Conservation (phyloP, 2,797 vertebrate genomes). For the Apogon talboti region DNA sequence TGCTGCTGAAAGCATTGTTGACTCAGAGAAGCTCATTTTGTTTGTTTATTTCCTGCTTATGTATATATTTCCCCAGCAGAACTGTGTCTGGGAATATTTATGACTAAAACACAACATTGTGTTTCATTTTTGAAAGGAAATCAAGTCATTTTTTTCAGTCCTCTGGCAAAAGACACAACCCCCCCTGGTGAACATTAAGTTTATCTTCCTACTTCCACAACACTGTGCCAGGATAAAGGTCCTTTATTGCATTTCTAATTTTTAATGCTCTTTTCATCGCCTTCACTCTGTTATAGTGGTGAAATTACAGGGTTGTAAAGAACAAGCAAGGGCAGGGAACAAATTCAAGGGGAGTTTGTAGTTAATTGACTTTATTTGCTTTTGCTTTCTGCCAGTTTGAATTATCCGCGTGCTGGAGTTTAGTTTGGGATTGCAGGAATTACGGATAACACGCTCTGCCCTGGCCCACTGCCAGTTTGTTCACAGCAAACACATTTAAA, state of each 20-base stretch:
- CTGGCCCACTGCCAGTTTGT: conserved; percentile 87
- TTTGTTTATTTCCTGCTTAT: conserved; percentile 44
- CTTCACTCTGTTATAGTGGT: conserved; percentile 18
- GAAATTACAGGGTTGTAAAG: conserved; percentile 57
- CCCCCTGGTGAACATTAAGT: conserved; percentile 39
- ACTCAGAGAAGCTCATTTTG: conserved; percentile 60
- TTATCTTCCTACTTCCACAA: conserved; percentile 55
- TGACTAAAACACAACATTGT: conserved; percentile 49
- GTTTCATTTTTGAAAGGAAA: conserved; percentile 60
- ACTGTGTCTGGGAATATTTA: conserved; percentile 58
- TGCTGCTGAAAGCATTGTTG: conserved; percentile 65
- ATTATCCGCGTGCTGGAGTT: conserved; percentile 88
- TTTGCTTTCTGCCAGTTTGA: conserved; percentile 83
- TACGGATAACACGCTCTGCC: conserved; percentile 86
- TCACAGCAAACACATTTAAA: conserved; percentile 92
- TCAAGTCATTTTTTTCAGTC: conserved; percentile 33
- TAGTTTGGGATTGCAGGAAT: conserved; percentile 88
- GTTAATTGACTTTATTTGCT: conserved; percentile 93
- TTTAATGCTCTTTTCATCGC: conserved; percentile 42
- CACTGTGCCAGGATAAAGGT: conserved; percentile 27
- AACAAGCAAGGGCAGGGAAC: conserved; percentile 78
- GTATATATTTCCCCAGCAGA: conserved; percentile 58
- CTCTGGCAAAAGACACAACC: conserved; percentile 37
- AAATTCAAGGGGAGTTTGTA: conserved; percentile 77
- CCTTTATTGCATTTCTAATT: conserved; percentile 55